phyloP scores from a whole-genome alignment of 2,797 vertebrate species.

The Urosaurus nigricauda region DNA sequence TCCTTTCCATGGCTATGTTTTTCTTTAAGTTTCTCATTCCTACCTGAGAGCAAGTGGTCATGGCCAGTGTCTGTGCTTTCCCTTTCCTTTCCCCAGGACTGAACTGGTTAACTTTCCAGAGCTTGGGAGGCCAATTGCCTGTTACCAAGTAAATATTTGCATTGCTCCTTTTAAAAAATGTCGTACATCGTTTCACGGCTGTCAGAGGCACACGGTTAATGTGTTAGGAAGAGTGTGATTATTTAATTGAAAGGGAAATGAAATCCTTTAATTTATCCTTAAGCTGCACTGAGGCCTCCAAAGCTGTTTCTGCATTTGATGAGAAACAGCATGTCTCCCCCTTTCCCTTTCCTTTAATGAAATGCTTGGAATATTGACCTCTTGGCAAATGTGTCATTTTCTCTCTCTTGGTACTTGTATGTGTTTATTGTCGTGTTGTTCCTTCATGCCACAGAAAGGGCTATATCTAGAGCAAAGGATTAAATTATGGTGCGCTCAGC shows the following conservation, averaged over 20 bases:
- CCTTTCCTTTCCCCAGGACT: accelerated
- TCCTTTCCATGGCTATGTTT: slow-evolving; percentile 30
- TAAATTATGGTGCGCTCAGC: slow-evolving; percentile 56
- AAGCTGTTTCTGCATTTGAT: not conserved
- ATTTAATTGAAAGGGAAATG: slow-evolving; percentile 4
- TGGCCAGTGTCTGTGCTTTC: not conserved
- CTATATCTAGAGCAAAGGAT: slow-evolving; percentile 59
- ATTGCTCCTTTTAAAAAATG: not conserved
- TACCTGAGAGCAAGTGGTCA: accelerated
- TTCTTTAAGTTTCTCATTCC: not conserved
- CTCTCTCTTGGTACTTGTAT: not conserved
- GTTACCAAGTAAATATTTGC: slow-evolving; percentile 13
- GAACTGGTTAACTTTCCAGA: accelerated
- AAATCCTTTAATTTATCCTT: not conserved
- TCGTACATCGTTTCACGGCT: not conserved
- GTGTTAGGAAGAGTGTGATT: not conserved
- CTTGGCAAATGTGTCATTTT: slow-evolving; percentile 8
- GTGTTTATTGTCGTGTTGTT: slow-evolving; percentile 13
- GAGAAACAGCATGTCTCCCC: not conserved
- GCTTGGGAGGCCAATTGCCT: not conserved
- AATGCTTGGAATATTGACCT: not conserved
- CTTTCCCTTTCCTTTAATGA: not conserved
- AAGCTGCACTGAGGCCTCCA: not conserved
- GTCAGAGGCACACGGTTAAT: not conserved
- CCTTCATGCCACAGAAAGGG: slow-evolving; percentile 37